Evolutionary conservation across 2,113 vertebrate species (phyloP).

Genomic region (Typhlomys cinereus): DNA sequence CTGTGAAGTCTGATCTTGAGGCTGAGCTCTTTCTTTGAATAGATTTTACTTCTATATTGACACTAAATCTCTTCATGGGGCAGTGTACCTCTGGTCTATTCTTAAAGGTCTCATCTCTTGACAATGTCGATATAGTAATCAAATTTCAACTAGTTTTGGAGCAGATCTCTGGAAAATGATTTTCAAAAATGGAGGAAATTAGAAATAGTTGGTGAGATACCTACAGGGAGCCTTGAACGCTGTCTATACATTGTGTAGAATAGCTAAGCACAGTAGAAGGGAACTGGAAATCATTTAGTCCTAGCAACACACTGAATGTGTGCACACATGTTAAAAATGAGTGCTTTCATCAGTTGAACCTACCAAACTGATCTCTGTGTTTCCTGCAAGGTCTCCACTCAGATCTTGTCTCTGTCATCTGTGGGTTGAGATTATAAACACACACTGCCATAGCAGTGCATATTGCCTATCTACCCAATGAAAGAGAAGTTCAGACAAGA

Average conservation of each 20-base stretch:
- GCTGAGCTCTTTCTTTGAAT: background rate
- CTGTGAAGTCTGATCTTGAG: background rate
- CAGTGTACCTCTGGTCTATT: background rate
- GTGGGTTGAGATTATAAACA: background rate
- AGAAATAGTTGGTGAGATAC: background rate
- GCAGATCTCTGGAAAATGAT: background rate
- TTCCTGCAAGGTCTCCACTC: background rate
- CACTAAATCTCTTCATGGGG: background rate
- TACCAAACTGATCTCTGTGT: background rate
- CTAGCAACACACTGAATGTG: too few relatives aligned
- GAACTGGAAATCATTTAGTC: background rate
- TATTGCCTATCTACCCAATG: background rate
- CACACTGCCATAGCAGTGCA: background rate
- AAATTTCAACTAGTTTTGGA: background rate
- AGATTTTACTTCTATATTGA: background rate
- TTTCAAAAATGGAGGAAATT: background rate
- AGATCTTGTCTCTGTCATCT: background rate
- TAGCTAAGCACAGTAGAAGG: background rate
- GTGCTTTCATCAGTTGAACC: background rate
- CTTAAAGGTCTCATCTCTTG: background rate
- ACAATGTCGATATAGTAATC: background rate
- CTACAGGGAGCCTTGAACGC: background rate
- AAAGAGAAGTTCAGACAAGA: background rate
- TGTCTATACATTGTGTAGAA: background rate
- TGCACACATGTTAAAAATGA: accelerated